Evolutionary conservation across 1,140 invertebrate species (phyloP).

Genomic region (Drosophila littoralis): DNA sequence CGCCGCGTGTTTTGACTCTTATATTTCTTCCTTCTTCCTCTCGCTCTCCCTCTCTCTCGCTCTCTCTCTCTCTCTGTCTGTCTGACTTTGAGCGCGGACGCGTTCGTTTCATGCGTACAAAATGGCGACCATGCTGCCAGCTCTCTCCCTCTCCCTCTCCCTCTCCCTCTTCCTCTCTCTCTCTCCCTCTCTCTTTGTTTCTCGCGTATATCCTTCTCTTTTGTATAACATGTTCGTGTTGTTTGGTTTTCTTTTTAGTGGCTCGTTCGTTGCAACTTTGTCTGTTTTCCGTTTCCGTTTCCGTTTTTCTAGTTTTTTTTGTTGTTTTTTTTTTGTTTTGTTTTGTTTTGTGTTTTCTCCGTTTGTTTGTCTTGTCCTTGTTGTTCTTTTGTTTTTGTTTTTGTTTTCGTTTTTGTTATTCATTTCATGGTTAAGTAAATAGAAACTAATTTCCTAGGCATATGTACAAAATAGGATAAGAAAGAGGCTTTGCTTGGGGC

Average conservation of each 20-base stretch:
- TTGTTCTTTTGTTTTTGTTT: conserved; percentile 19
- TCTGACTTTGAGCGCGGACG: neutral
- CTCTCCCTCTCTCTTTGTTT: too few species aligned
- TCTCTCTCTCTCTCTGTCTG: conserved; percentile 13
- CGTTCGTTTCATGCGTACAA: neutral
- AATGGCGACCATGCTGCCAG: conserved; percentile 1
- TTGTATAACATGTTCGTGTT: conserved; percentile 25
- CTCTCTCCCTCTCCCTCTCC: conserved; percentile 2
- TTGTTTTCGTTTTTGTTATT: conserved; percentile 30
- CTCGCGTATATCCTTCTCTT: conserved; percentile 8
- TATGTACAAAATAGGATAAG: conserved; percentile 29
- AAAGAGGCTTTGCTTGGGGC: neutral
- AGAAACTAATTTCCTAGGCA: conserved; percentile 34
- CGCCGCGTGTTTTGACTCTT: conserved; percentile 16
- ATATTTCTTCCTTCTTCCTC: neutral
- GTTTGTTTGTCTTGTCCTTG: conserved; percentile 19
- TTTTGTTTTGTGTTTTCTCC: conserved; percentile 32
- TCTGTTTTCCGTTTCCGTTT: conserved; percentile 52
- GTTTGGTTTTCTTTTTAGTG: conserved; percentile 34
- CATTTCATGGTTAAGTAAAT: conserved; percentile 62
- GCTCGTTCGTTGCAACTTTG: conserved; percentile 61
- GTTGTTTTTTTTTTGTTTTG: conserved; percentile 33
- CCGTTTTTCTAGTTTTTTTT: conserved; percentile 35
- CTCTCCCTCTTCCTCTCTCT: conserved; percentile 9
- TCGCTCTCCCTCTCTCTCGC: neutral